A percentile compares a stretch with the other conserved stretches of the same genome.
phyloP scores from a whole-genome alignment of 2,888 invertebrate genomes.

The Trimorus sp. region DNA sequence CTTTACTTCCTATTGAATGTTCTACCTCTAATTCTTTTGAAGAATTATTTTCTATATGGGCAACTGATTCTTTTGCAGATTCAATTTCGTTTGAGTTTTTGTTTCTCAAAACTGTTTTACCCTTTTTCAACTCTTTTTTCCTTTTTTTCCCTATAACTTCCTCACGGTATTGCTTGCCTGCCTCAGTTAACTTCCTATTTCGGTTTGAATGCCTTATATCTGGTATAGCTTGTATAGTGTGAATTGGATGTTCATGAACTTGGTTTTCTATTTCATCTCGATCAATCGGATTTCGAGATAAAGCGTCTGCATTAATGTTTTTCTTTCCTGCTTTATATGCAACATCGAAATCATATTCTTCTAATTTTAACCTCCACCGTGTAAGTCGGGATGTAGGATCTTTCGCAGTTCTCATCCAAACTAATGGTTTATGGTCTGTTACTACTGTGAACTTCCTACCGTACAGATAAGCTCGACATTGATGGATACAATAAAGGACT shows the following conservation, averaged over 20 bases:
- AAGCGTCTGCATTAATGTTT: not conserved
- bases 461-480: not conserved
- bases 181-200: not conserved
- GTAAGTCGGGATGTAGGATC: not conserved
- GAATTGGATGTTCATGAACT: not conserved
- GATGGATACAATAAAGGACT: not conserved
- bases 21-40: too few species aligned
- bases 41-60: too few species aligned
- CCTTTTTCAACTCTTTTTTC: not conserved
- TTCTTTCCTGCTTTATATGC: not conserved
- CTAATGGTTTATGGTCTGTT: not conserved
- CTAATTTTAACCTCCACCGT: not conserved
- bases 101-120: too few species aligned
- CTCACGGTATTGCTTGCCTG: not conserved
- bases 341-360: constrained; percentile 13
- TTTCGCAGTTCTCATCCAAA: constrained; percentile 2
- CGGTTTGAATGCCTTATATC: not conserved
- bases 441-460: not conserved
- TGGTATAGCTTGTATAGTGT: not conserved
- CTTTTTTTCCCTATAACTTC: not conserved
- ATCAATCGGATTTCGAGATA: not conserved
- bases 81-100: too few species aligned
- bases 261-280: not conserved
- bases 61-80: too few species aligned
- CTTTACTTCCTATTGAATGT: too few species aligned